These are phyloP conservation scores for Xestia rhomboidea DNA, from an alignment of 2,888 invertebrate genomes.

Conservation along the genomic window DNA sequence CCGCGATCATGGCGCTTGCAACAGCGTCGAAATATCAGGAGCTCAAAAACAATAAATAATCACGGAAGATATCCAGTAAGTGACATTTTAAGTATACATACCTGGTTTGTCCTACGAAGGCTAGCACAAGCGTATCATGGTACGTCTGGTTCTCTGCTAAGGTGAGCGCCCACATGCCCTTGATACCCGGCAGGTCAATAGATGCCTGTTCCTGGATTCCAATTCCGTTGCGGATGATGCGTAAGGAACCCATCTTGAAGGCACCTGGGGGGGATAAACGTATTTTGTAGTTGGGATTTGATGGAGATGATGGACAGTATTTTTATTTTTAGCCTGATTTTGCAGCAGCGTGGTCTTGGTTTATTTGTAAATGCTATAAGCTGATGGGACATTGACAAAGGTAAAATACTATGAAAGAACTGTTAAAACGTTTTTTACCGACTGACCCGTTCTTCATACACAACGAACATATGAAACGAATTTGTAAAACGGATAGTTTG, in stretches of 20 bases:
- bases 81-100: too few relatives aligned
- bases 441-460: too few relatives aligned
- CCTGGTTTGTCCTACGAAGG: conserved; percentile 99
- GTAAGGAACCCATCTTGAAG: conserved; percentile 98
- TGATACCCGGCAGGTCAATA: conserved; percentile 98
- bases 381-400: neutral
- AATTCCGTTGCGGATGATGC: conserved; percentile 99
- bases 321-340: neutral
- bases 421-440: too few relatives aligned
- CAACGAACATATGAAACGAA: too few relatives aligned
- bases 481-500: too few relatives aligned
- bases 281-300: neutral
- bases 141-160: conserved; percentile 91
- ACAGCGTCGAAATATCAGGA: too few relatives aligned
- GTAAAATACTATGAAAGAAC: neutral
- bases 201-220: conserved; percentile 99
- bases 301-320: neutral
- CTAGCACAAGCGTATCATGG: conserved; percentile 98
- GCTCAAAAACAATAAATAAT: too few relatives aligned
- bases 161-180: conserved; percentile 98
- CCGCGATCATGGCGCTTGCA: too few relatives aligned
- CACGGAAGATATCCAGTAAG: too few relatives aligned
- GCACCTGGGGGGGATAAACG: conserved; percentile 90
- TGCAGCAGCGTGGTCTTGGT: neutral
- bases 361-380: neutral